Conservation (phyloP, 2,113 vertebrate genomes). For the Takifugu flavidus region DNA sequence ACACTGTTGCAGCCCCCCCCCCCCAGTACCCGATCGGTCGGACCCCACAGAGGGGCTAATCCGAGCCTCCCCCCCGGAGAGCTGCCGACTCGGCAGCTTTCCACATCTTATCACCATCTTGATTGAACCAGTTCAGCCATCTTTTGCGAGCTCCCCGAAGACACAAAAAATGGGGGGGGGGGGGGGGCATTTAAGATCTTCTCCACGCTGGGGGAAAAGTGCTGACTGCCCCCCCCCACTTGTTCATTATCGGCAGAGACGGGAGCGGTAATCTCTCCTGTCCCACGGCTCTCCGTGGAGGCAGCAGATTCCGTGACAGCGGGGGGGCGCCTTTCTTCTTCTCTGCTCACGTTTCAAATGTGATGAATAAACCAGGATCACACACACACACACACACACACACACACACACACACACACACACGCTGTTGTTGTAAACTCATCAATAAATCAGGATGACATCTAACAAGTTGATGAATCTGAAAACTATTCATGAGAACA, state of each 20-base stretch:
- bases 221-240: slow-evolving; percentile 31
- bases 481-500: too few species aligned
- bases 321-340: slow-evolving; percentile 1
- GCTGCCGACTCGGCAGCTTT: slow-evolving; percentile 62
- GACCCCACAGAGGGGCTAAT: slow-evolving; percentile 38
- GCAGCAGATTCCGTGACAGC: slow-evolving; percentile 3
- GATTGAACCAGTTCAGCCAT: slow-evolving; percentile 58
- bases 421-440: slow-evolving; percentile 6
- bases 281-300: slow-evolving; percentile 50
- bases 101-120: slow-evolving; percentile 65
- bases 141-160: slow-evolving; percentile 36
- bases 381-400: slow-evolving; percentile 1
- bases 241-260: slow-evolving; percentile 62
- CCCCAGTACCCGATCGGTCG: slow-evolving; percentile 10
- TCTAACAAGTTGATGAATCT: too few species aligned
- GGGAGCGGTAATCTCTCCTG: slow-evolving; percentile 53
- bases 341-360: slow-evolving; percentile 29
- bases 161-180: slow-evolving; percentile 54
- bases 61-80: slow-evolving; percentile 50
- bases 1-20: too few species aligned
- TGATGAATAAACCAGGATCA: slow-evolving; percentile 55
- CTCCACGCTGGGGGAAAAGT: slow-evolving; percentile 28
- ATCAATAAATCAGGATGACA: too few species aligned
- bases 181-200: slow-evolving; percentile 51
- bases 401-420: slow-evolving; percentile 29